phyloP scores from a whole-genome alignment of 2,888 invertebrate genomes.

The Cantharis nigra region DNA sequence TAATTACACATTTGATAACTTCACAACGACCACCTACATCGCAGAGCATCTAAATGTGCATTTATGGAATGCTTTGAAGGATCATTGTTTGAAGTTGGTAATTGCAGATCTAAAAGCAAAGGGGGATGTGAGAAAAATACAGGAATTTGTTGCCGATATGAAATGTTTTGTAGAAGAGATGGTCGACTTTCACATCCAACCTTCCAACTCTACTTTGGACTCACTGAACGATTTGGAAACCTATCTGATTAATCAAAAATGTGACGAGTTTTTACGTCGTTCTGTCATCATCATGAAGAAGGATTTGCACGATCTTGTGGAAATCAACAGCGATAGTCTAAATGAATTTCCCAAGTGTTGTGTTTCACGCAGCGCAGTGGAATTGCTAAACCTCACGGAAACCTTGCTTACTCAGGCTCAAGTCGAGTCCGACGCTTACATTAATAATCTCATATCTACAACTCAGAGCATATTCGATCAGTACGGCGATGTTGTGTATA shows the following conservation, averaged over 20 bases:
- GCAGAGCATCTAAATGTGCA: slow-evolving; percentile 38
- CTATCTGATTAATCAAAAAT: slow-evolving; percentile 77
- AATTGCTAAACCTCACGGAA: slow-evolving; percentile 51
- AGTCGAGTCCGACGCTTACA: slow-evolving; percentile 64
- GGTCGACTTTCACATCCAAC: slow-evolving; percentile 37
- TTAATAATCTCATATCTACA: slow-evolving; percentile 69
- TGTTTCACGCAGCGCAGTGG: slow-evolving; percentile 66
- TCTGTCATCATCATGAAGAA: slow-evolving; percentile 77
- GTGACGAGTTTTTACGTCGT: slow-evolving; percentile 69
- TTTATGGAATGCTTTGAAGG: not conserved
- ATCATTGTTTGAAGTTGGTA: not conserved
- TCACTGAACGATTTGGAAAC: slow-evolving; percentile 76
- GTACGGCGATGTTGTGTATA: slow-evolving; percentile 78
- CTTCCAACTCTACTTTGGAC: slow-evolving; percentile 64
- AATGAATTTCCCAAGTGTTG: slow-evolving; percentile 56
- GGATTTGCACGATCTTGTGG: slow-evolving; percentile 76
- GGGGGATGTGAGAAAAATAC: not conserved
- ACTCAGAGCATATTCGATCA: slow-evolving; percentile 75
- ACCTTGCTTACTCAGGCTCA: slow-evolving; percentile 62
- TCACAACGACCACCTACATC: slow-evolving; percentile 61
- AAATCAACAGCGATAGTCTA: slow-evolving; percentile 56
- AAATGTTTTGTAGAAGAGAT: not conserved
- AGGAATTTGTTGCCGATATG: not conserved
- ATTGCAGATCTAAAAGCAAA: not conserved
- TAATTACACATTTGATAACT: slow-evolving; percentile 56